Evolutionary conservation across 2,113 vertebrate species (phyloP).

Genomic region (Sterna hirundo): DNA sequence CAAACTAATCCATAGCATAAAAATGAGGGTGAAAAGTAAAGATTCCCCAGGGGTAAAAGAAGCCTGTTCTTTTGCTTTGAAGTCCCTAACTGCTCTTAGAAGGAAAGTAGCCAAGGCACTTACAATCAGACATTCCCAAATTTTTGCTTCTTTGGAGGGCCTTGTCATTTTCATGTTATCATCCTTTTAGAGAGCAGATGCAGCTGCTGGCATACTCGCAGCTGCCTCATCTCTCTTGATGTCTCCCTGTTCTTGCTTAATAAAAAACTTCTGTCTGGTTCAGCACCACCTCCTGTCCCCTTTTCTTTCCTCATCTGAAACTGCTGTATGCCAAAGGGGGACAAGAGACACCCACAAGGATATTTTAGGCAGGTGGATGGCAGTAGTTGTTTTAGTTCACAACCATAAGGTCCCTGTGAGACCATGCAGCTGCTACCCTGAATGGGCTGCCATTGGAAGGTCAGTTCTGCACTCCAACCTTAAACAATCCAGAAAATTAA

Average conservation of each 20-base stretch:
- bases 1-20: neutral
- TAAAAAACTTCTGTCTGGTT: slow-evolving; percentile 31
- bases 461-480: neutral
- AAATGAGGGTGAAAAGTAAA: neutral
- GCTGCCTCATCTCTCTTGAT: slow-evolving; percentile 3
- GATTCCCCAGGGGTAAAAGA: neutral
- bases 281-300: neutral
- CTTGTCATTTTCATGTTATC: slow-evolving; percentile 18
- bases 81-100: neutral
- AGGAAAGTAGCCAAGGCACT: neutral
- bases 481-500: neutral
- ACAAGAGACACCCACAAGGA: neutral
- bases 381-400: neutral
- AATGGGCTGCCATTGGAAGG: neutral
- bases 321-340: neutral
- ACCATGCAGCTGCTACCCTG: neutral
- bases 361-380: neutral
- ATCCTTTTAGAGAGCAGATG: slow-evolving; percentile 26
- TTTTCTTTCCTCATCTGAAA: slow-evolving; percentile 16
- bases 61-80: neutral
- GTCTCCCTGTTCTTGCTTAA: slow-evolving; percentile 10
- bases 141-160: neutral
- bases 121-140: neutral
- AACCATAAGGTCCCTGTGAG: neutral
- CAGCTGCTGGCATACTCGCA: slow-evolving; percentile 7